A percentile compares a stretch with the other conserved stretches of the same genome.
These are phyloP conservation scores for Prolemur simus DNA, from an alignment of 2,113 vertebrate species.

Conservation along the genomic window DNA sequence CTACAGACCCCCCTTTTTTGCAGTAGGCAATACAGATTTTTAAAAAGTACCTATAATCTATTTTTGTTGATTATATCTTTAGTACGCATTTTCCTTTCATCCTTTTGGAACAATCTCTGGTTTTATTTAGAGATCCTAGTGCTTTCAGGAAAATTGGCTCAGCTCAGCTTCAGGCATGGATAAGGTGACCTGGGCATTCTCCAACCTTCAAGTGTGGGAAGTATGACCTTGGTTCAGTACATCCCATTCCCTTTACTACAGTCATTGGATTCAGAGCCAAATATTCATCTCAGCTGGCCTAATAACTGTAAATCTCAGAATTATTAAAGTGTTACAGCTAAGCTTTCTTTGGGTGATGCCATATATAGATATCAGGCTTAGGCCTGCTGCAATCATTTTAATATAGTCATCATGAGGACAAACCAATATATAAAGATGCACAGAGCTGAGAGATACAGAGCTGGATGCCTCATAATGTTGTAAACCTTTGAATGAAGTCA, in stretches of 20 bases:
- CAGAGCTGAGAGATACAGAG: background rate
- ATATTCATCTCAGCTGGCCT: background rate
- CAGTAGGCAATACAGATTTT: background rate
- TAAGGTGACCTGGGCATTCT: background rate
- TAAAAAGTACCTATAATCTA: background rate
- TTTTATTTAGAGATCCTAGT: background rate
- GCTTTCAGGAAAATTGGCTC: background rate
- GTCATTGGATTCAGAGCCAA: background rate
- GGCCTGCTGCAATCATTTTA: background rate
- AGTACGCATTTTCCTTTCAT: background rate
- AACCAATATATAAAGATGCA: background rate
- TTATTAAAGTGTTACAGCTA: background rate
- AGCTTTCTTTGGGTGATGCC: background rate
- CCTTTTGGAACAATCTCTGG: background rate
- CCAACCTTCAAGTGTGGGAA: background rate
- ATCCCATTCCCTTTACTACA: background rate
- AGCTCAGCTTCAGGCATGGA: background rate
- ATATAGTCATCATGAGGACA: slow-evolving; percentile 4
- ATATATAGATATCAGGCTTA: background rate
- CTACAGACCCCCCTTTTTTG: background rate
- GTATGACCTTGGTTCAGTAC: background rate
- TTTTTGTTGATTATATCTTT: background rate
- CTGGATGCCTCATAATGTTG: background rate
- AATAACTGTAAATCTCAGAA: background rate
- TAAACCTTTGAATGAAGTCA: background rate